phyloP scores from a whole-genome alignment of 2,888 invertebrate species.

The Leptinotarsa rubiginosa region DNA sequence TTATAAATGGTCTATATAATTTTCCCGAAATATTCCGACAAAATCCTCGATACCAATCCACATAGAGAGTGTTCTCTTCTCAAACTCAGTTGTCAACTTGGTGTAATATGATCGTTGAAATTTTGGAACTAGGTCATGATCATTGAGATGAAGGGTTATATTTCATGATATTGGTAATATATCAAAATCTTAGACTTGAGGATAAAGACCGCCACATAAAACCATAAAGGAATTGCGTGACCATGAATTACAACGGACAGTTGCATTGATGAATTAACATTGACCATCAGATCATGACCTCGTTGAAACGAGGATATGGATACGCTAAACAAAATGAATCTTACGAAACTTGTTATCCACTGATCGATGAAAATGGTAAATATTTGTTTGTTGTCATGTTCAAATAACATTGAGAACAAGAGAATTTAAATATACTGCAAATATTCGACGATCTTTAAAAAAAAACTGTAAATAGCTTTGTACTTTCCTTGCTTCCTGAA shows the following conservation, averaged over 20 bases:
- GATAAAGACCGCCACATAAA: conserved; percentile 7
- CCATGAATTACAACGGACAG: conserved; percentile 23
- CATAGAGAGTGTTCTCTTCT: background rate
- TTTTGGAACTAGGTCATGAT: conserved; percentile 40
- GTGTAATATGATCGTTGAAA: conserved; percentile 27
- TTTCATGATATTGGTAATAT: conserved; percentile 17
- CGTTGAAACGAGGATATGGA: conserved; percentile 19
- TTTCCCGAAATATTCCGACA: no score
- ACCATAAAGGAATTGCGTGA: conserved; percentile 17
- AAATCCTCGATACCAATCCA: no score
- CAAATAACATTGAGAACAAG: no score
- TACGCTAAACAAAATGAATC: background rate
- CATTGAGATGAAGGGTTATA: conserved; percentile 29
- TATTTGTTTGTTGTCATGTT: no score
- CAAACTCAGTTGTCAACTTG: background rate
- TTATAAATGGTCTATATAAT: no score
- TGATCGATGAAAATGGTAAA: no score
- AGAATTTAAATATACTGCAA: no score
- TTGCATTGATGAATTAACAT: conserved; percentile 43
- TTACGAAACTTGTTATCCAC: no score
- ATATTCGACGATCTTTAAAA: no score
- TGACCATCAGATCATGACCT: conserved; percentile 51
- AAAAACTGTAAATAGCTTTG: no score
- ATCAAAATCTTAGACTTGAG: conserved; percentile 5
- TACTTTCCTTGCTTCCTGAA: no score